A percentile compares a stretch with the other conserved stretches of the same genome.
These are phyloP conservation scores for Drosophila nannoptera DNA, from an alignment of 1,140 invertebrate species.

Conservation along the genomic window DNA sequence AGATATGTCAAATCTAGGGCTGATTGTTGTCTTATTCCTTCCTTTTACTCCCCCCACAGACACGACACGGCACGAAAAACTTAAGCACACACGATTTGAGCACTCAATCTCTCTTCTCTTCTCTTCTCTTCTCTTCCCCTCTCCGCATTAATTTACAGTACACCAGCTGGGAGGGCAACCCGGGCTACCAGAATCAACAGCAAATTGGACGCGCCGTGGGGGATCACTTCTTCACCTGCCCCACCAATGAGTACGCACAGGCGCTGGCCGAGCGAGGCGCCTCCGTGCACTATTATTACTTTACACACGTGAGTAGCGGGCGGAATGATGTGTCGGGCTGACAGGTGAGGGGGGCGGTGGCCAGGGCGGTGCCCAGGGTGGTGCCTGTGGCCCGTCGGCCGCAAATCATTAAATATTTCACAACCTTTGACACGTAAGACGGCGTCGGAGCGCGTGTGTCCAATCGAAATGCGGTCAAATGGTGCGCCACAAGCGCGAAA, in stretches of 20 bases:
- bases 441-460: slow-evolving; percentile 60
- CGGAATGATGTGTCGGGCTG: neutral
- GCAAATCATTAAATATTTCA: slow-evolving; percentile 69
- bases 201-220: slow-evolving; percentile 93
- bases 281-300: slow-evolving; percentile 95
- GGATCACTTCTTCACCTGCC: slow-evolving; percentile 96
- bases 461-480: slow-evolving; percentile 75
- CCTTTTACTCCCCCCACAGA: no score
- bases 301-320: slow-evolving; percentile 88
- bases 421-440: slow-evolving; percentile 68
- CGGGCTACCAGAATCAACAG: slow-evolving; percentile 89
- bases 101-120: neutral
- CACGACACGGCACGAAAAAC: no score
- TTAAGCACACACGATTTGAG: no score
- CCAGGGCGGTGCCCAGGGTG: neutral
- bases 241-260: slow-evolving; percentile 93
- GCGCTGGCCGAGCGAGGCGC: slow-evolving; percentile 88
- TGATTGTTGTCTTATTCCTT: no score
- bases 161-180: slow-evolving; percentile 92
- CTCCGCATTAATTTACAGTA: slow-evolving; percentile 83
- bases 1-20: no score
- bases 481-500: slow-evolving; percentile 44
- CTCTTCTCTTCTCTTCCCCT: slow-evolving; percentile 1
- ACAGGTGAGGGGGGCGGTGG: slow-evolving; percentile 1
- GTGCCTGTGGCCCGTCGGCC: slow-evolving; percentile 1